A percentile compares a stretch with the other conserved stretches of the same genome.
These are phyloP conservation scores for Potorous gilbertii DNA, from an alignment of 2,797 vertebrate species.

Conservation along the genomic window DNA sequence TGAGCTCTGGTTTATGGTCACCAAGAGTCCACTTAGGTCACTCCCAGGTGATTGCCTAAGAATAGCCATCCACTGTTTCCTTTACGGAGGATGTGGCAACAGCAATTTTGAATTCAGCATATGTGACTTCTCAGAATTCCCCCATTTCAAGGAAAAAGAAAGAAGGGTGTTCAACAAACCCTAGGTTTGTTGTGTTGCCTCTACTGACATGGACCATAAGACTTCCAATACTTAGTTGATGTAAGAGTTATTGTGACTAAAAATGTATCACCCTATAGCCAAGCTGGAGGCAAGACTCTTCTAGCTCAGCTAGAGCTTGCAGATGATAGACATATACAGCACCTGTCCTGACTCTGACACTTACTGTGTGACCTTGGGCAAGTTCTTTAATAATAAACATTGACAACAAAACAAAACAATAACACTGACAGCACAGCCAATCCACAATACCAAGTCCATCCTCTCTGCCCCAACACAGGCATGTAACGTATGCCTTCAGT, in stretches of 20 bases:
- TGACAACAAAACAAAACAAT: background rate
- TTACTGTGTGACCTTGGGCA: background rate
- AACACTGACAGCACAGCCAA: background rate
- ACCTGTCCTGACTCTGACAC: background rate
- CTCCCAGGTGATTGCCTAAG: background rate
- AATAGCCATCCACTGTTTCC: background rate
- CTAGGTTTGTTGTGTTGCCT: background rate
- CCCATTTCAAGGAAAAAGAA: constrained; percentile 28
- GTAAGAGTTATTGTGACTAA: background rate
- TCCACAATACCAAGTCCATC: background rate
- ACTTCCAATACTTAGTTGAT: background rate
- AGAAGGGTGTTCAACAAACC: background rate
- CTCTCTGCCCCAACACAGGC: background rate
- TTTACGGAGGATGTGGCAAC: background rate
- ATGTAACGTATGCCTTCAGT: background rate
- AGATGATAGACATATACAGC: background rate
- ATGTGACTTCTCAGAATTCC: constrained; percentile 10
- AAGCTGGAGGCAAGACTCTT: background rate
- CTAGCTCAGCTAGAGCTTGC: background rate
- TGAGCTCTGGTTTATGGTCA: background rate
- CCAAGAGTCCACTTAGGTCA: background rate
- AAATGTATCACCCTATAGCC: background rate
- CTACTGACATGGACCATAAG: background rate
- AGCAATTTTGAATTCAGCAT: constrained; percentile 18
- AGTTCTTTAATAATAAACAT: background rate